Evolutionary conservation across 1,140 invertebrate genomes (phyloP), one percentile per base, ranked within the genome.

Genomic region (Lamellibrachia luymesi): DNA sequence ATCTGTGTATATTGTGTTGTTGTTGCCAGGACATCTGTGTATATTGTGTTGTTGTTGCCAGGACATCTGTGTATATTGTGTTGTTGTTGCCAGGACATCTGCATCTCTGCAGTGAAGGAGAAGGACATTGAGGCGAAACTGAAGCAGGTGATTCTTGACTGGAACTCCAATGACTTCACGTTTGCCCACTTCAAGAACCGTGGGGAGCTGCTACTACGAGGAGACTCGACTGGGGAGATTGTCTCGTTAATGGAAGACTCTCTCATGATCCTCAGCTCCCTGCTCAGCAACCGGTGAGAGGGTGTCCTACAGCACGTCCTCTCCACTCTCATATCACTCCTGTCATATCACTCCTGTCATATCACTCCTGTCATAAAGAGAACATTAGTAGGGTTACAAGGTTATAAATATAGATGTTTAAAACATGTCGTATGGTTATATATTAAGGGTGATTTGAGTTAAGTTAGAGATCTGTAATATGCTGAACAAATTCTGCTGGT

Each of bases 91-190:
- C 95, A 98, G 97, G 99, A 99, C 95, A 99, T 99, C 95, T 99
- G 99, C 96, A 99, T 99, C 95, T 99, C 98, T 52, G 98, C 99
- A 0, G 98, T 99, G 97, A 99, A 99, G 97, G 99, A 99, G 96
- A 98, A 99, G 95, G 99, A 99, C 95, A 99, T 99, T 94, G 99
- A 99, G 97, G 98, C 98, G 0, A 99, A 99, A 96, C 96, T 99
- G 27, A 97, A 98, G 93, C 98, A 98, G 96, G 98, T 99, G 0
- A 99, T 98, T 4, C 98, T 98, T 95, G 98, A 99, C 96, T 99
- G 99, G 99, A 98, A 98, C 0, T 97, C 98, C 0, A 98, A 99
- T 94, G 98, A 99, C 95, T 97, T 99, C 89, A 98, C 98, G 0
- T 99, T 99, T 95, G 98, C 98, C 97, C 98, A 98, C 1, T 99